phyloP scores from a whole-genome alignment of 2,797 vertebrate species.

The Diceros bicornis region DNA sequence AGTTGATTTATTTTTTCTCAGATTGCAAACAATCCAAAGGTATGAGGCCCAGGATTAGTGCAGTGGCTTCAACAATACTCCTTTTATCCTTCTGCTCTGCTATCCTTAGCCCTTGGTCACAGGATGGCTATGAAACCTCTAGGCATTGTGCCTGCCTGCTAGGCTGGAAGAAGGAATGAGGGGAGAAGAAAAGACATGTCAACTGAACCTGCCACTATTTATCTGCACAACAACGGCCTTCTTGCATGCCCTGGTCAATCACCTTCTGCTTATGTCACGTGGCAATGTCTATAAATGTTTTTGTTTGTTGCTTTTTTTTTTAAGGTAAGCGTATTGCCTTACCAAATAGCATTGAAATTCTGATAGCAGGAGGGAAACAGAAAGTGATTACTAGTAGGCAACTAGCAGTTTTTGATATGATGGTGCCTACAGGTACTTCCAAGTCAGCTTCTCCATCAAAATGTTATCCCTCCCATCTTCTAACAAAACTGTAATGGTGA shows the following conservation, averaged over 20 bases:
- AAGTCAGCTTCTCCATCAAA: neutral
- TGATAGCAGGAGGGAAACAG: neutral
- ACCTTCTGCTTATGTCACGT: neutral
- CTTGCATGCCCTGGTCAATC: neutral
- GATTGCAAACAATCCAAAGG: neutral
- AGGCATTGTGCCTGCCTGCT: neutral
- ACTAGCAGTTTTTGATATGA: neutral
- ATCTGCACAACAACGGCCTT: neutral
- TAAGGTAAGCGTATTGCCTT: neutral
- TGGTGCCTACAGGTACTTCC: neutral
- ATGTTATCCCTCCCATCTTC: neutral
- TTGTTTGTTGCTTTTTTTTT: neutral
- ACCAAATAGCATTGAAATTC: neutral
- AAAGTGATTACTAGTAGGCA: neutral
- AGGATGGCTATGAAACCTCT: neutral
- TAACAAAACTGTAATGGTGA: neutral
- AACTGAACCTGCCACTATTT: neutral
- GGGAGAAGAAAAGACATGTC: neutral
- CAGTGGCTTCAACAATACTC: neutral
- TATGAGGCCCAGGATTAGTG: neutral
- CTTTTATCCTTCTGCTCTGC: neutral
- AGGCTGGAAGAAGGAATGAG: neutral
- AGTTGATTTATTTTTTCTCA: constrained; percentile 7
- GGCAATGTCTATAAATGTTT: neutral
- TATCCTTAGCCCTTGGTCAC: neutral